A percentile compares a stretch with the other conserved stretches of the same genome.
Conservation (phyloP, 2,113 vertebrate genomes). For the Sebastes fasciatus region DNA sequence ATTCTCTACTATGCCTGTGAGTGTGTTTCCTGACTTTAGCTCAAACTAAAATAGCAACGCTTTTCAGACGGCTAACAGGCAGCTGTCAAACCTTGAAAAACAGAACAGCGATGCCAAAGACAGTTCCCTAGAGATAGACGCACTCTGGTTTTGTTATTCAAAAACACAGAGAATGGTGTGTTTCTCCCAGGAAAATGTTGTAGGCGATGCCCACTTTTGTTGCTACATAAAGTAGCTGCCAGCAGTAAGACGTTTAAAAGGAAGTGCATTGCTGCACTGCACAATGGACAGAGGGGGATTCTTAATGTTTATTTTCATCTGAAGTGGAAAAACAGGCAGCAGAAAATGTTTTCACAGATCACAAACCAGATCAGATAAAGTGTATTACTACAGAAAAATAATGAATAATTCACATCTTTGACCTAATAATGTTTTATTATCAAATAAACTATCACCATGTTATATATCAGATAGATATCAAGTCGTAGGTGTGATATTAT, state of each 20-base stretch:
- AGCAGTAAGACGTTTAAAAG: constrained; percentile 12
- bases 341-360: constrained; percentile 17
- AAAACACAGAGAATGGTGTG: constrained; percentile 46
- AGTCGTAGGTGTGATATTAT: background rate
- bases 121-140: constrained; percentile 64
- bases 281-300: constrained; percentile 27
- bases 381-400: background rate
- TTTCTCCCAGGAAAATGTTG: constrained; percentile 47
- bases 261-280: constrained; percentile 4
- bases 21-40: constrained; percentile 54
- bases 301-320: constrained; percentile 6
- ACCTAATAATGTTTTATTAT: background rate
- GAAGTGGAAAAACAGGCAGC: background rate
- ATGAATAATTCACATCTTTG: background rate
- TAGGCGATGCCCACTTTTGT: constrained; percentile 52
- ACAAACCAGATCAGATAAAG: background rate
- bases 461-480: background rate
- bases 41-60: constrained; percentile 66
- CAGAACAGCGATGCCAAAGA: constrained; percentile 55
- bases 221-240: constrained; percentile 42
- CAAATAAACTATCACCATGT: background rate
- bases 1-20: constrained; percentile 41
- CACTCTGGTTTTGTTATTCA: constrained; percentile 53
- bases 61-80: constrained; percentile 64
- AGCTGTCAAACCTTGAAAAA: constrained; percentile 74